Percentiles rank a stretch among this genome's conserved stretches.
phyloP scores from a whole-genome alignment of 2,113 vertebrate genomes.

The Tauraco erythrolophus region DNA sequence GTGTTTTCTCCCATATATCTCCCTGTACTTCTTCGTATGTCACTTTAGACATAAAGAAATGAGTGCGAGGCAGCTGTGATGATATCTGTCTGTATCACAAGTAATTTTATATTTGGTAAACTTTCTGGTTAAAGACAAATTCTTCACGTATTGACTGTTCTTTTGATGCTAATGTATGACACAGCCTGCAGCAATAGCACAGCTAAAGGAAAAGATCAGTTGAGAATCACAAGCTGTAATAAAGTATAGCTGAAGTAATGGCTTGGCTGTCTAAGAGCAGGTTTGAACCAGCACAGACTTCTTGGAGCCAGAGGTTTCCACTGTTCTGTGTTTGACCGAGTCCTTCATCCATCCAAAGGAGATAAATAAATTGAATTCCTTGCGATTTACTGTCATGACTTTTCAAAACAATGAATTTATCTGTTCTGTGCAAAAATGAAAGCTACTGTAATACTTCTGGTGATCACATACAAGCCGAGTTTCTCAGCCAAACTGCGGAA shows the following conservation, averaged over 20 bases:
- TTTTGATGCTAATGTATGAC: background rate
- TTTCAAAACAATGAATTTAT: conserved; percentile 20
- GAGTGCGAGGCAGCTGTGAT: background rate
- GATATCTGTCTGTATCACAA: background rate
- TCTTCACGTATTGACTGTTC: background rate
- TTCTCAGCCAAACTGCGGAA: background rate
- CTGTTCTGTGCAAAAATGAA: conserved; percentile 9
- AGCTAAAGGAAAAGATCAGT: background rate
- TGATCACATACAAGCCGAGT: background rate
- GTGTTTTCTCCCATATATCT: background rate
- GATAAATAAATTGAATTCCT: conserved; percentile 44
- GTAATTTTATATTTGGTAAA: background rate
- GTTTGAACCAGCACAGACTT: conserved; percentile 27
- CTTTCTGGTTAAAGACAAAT: background rate
- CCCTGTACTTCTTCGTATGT: background rate
- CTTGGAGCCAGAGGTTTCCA: conserved; percentile 24
- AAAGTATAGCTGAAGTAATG: background rate
- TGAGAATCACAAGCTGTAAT: background rate
- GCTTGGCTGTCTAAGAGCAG: background rate
- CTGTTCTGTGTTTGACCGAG: background rate
- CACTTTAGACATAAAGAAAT: background rate
- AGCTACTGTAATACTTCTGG: background rate
- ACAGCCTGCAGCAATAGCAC: background rate
- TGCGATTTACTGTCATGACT: conserved; percentile 9
- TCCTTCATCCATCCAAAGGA: background rate